Conservation (phyloP, 2,888 invertebrate species). For the Cyaniris semiargus region DNA sequence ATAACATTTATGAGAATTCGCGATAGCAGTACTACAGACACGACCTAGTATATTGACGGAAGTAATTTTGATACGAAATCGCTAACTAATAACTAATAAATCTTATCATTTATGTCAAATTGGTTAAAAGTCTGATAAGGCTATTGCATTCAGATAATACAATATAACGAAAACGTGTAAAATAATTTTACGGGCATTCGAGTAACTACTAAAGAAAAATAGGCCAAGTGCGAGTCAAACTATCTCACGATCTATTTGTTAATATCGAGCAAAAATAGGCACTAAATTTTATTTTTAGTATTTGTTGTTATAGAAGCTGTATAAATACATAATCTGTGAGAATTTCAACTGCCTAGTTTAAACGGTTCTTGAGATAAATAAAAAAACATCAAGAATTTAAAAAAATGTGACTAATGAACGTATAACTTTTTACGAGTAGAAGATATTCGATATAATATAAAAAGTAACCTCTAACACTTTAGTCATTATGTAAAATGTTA, state of each 20-base stretch:
- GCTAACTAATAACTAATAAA: neutral
- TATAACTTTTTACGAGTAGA: constrained; percentile 1
- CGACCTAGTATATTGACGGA: neutral
- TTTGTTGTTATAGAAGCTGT: too few relatives aligned
- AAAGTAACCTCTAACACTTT: neutral
- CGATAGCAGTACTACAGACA: neutral
- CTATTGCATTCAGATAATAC: neutral
- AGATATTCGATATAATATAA: neutral
- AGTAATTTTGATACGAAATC: neutral
- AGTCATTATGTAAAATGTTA: too few relatives aligned
- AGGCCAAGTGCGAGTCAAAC: too few relatives aligned
- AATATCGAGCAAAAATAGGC: too few relatives aligned
- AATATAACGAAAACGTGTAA: too few relatives aligned
- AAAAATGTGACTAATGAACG: neutral
- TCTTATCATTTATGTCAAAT: neutral
- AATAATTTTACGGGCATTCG: too few relatives aligned
- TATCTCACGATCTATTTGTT: too few relatives aligned
- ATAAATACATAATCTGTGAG: too few relatives aligned
- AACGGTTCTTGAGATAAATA: too few relatives aligned
- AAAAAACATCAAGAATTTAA: neutral
- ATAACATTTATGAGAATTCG: neutral
- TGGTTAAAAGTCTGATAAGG: neutral
- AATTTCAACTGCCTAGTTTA: too few relatives aligned
- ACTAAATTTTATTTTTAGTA: too few relatives aligned
- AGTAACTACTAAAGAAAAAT: too few relatives aligned